Conservation (phyloP, 2,797 vertebrate genomes). For the Urocyon cinereoargenteus region DNA sequence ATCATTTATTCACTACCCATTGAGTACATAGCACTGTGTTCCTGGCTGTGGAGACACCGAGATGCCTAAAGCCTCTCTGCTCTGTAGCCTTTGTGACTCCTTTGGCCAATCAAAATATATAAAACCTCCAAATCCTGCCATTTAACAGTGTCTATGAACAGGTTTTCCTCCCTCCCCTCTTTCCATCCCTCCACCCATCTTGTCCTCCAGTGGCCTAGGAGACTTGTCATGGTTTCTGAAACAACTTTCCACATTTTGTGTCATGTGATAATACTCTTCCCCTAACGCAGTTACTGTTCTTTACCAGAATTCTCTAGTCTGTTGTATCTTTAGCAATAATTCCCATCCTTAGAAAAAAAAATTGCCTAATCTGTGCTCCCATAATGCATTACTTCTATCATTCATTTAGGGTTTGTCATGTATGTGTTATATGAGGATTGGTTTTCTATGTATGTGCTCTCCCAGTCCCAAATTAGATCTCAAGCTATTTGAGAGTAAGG, state of each 20-base stretch:
- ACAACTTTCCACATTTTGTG: neutral
- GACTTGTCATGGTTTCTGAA: neutral
- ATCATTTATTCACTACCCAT: neutral
- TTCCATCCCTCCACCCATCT: neutral
- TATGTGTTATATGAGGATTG: neutral
- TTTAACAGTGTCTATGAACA: neutral
- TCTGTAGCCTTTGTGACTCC: neutral
- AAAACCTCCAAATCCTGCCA: neutral
- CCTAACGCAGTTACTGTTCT: neutral
- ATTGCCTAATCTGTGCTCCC: neutral
- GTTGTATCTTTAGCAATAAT: neutral
- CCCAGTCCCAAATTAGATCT: neutral
- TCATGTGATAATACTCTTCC: neutral
- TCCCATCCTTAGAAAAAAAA: neutral
- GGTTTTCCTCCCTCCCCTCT: neutral
- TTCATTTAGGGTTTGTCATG: neutral
- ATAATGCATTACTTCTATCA: neutral
- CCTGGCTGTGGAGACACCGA: neutral
- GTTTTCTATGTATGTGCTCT: constrained; percentile 10
- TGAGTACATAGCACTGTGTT: neutral
- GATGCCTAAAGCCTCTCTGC: neutral
- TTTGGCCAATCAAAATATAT: neutral
- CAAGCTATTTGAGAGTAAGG: neutral
- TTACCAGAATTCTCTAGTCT: neutral
- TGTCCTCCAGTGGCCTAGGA: neutral